Base-by-base conservation (phyloP, 1,140 invertebrate species). In the Atta cephalotes region DNA sequence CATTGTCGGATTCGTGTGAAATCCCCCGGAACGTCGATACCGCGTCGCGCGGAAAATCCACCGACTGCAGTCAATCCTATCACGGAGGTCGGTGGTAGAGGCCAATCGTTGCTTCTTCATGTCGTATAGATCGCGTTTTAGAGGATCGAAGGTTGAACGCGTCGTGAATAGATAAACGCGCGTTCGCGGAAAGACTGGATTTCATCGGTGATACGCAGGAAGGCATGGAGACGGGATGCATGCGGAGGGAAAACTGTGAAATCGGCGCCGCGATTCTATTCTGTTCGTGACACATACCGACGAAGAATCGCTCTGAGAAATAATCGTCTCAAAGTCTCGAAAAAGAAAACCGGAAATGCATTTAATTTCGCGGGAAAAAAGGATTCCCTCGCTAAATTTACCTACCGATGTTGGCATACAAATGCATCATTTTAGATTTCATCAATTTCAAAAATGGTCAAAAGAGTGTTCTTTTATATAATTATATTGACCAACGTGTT, bases 41-140 rank as follows among this genome's bases (percentile, higher is more conserved):
- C 79, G 53, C 68, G 68, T 82, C 79, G 56, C 80, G 70, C 39
- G 56, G 70, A 84, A 80, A 84, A 84, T 62, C 70, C 80, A 84
- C 66, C 53, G 80, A 49, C 80, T 84, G 56, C 70, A 74, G 80
- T 84, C 80, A 74, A 84, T 84, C 80, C 68, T 74, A 62, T 84
- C 56, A 49, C 80, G 14, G n/a, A 51, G 70, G 80, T 84, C 25
- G 70, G 51, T 21, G 25, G 25, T 16, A 35, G 53, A 82, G 39
- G 35, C 35, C 79, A 82, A 82, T 72, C 79, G 80, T 28, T 74
- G 70, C 80, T 25, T 60, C 56, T 62, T 74, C 80, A 35, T 70
- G 56, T 56, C 56, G 80, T 84, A 84, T 74, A n/a, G 80, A 84
- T 84, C 35, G 80, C 70, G 39, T 84, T 84, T 84, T 84, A 84